Evolutionary conservation across 2,888 invertebrate species (phyloP), one percentile per base, ranked within the genome.

Genomic region (Sinhomidia bicolor): DNA sequence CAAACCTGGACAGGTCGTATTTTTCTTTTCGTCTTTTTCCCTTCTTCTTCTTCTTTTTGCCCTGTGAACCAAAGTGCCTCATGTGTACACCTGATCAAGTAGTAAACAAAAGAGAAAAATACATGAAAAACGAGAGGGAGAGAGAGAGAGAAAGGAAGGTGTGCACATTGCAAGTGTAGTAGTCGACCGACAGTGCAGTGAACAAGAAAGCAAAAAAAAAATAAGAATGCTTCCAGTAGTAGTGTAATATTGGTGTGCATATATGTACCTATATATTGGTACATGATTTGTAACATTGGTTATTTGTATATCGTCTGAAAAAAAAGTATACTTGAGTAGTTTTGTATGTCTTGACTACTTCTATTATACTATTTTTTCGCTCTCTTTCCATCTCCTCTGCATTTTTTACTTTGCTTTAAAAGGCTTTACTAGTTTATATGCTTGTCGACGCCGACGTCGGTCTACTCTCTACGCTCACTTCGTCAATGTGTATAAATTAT

Each of bases 401-500:
- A 23, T 54, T 32, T 57, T 79, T 7, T 3, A 3, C 74, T 71
- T 6, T 41, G 7, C 57, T 20, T 51, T 51, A 68, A 47, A 54
- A 76, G 54, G 20, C 41, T 88, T 20, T 62, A 29, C 47, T 88
- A 79, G 62, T 62, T 74, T 80, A 32, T 26, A n/a, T n/a, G 60
- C 57, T 76, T 79, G 54, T 84, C 79, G 79, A n/a, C n/a, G n/a
- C n/a, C n/a, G n/a, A n/a, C n/a, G n/a, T 65, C 87, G 51, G 32
- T 62, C n/a, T 60, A 20, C 83, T 60, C 60, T 47, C 47, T 60
- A n/a, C n/a, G n/a, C n/a, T n/a, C 68, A 68, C 88, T 81, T 85
- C 60, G 81, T 79, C 88, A 82, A 71, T 92, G 87, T 88, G 71
- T 90, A 92, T 92, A 90, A 92, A 92, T 92, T 91, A 92, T 92